phyloP scores from a whole-genome alignment of 2,113 vertebrate species.

The Haemorhous mexicanus region DNA sequence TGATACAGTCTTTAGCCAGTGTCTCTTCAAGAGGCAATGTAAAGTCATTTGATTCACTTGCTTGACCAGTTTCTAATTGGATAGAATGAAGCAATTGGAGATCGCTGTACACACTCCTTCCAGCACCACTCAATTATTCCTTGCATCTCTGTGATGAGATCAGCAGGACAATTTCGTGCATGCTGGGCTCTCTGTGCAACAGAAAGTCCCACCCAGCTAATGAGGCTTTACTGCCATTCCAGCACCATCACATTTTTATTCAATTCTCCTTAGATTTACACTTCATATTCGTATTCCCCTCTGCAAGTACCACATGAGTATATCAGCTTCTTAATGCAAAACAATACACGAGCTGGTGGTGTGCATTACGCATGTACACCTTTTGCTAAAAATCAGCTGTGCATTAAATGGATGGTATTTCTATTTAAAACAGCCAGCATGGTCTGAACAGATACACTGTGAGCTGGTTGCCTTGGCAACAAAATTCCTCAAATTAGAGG shows the following conservation, averaged over 20 bases:
- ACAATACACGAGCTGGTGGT: rapidly evolving
- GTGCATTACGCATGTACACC: not conserved
- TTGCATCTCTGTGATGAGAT: not conserved
- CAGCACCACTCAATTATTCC: not conserved
- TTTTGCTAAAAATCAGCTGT: not conserved
- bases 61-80: not conserved
- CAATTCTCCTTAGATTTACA: not conserved
- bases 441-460: not conserved
- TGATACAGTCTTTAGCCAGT: not conserved
- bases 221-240: not conserved
- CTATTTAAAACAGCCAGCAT: not conserved
- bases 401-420: not conserved
- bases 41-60: not conserved
- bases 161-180: not conserved
- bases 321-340: not conserved
- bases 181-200: rapidly evolving
- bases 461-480: constrained; percentile 29
- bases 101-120: not conserved
- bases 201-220: not conserved
- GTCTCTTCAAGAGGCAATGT: not conserved
- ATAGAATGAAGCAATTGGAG: not conserved
- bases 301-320: not conserved
- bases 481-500: not conserved
- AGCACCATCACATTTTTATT: not conserved
- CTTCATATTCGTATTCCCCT: not conserved